These are phyloP conservation scores for Pterostichus madidus DNA, from an alignment of 2,888 invertebrate genomes.

Conservation along the genomic window DNA sequence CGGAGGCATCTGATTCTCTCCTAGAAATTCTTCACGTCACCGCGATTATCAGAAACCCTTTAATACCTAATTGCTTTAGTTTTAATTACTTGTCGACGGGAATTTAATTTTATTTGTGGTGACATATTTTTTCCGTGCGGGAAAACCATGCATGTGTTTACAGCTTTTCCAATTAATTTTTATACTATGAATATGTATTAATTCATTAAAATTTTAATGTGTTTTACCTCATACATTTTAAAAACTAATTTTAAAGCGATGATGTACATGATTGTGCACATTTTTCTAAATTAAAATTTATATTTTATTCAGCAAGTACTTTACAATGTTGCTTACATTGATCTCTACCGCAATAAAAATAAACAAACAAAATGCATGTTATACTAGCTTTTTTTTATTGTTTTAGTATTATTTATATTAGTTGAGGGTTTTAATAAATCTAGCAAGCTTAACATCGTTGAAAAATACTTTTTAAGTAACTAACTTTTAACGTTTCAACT, in stretches of 20 bases:
- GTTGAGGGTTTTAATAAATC: too few species aligned
- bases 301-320: conserved; percentile 24
- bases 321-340: neutral
- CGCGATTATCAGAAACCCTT: conserved; percentile 1
- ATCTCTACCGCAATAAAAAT: too few species aligned
- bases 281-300: conserved; percentile 32
- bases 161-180: conserved; percentile 54
- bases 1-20: neutral
- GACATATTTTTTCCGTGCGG: neutral
- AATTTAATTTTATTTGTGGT: conserved; percentile 11
- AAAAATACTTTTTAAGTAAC: too few species aligned
- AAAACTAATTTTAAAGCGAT: conserved; percentile 31
- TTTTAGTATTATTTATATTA: too few species aligned
- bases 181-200: conserved; percentile 54
- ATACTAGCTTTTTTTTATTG: too few species aligned
- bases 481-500: too few species aligned
- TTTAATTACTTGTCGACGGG: conserved; percentile 5
- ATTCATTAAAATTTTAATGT: conserved; percentile 58
- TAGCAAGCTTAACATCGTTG: too few species aligned
- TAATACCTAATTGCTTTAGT: neutral
- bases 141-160: conserved; percentile 31
- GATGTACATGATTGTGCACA: conserved; percentile 19
- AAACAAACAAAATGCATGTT: too few species aligned
- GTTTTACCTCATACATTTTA: conserved; percentile 37
- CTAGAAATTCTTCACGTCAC: neutral